Base-by-base conservation (phyloP, 1,140 invertebrate species). In the Dendroctonus ponderosae region DNA sequence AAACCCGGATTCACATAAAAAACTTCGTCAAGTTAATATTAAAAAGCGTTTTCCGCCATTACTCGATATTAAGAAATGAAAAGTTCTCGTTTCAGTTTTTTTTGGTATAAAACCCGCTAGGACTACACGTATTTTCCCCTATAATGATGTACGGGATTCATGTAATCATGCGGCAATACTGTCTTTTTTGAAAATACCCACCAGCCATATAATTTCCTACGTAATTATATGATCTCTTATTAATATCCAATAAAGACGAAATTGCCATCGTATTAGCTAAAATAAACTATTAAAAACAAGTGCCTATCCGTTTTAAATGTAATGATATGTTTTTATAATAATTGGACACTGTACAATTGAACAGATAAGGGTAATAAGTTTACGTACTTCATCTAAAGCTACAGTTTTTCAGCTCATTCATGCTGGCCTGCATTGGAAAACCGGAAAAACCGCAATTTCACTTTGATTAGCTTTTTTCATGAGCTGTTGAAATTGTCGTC, bases 131-230 rank as follows among this genome's bases (percentile, higher is more conserved):
- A 26, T 26, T 26, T 26, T 26, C 26, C 26, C 26, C 26, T 46
- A 37, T 60, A 60, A 60, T 60, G 37, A 37, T 46, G 44, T 60
- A 49, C 11, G 12, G 42, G 42, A 49, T 51, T 26, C 58, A 51
- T 60, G 48, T 46, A 60, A 60, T 60, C 58, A 60, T 60, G 58
- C 40, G 48, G 58, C 44, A 60, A 60, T 60, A 49, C 38, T 60
- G 38, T 51, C 46, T 60, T 51, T 60, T 60, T 60, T 48, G n/a
- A 51, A 60, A 48, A 9, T 48, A 60, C 43, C 7, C 43, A 42
- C 40, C 26, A 57, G 40, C 40, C 11, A 60, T 51, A 46, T 60
- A 48, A 60, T 60, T 59, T 60, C 42, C n/a, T 6, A 37, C 44
- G 48, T 60, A 60, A 60, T 60, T 60, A 60, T 51, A 60, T 40